A percentile compares a stretch with the other conserved stretches of the same genome.
phyloP scores from a whole-genome alignment of 1,140 invertebrate genomes.

The Branchinecta lindahli region DNA sequence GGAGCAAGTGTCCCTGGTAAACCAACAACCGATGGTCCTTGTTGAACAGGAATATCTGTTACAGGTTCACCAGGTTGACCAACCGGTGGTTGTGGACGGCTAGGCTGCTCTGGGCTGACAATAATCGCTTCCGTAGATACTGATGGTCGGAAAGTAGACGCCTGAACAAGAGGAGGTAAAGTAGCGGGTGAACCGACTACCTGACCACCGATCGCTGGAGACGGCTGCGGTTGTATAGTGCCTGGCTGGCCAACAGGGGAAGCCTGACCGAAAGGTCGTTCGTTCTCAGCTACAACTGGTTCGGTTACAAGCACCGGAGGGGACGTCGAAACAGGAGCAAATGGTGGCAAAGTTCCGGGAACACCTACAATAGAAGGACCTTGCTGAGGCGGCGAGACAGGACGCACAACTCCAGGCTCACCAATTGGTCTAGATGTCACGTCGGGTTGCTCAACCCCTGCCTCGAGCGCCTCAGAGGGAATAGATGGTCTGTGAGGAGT shows the following conservation, averaged over 20 bases:
- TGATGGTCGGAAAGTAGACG: conserved; percentile 11
- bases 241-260: not conserved
- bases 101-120: not conserved
- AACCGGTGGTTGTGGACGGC: no score
- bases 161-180: conserved; percentile 11
- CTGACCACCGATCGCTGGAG: no score
- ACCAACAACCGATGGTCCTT: no score
- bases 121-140: not conserved
- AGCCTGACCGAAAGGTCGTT: not conserved
- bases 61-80: no score
- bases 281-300: conserved; percentile 6
- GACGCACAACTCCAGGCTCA: not conserved
- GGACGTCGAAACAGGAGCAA: not conserved
- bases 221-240: no score
- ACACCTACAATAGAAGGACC: not conserved
- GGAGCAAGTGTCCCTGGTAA: no score
- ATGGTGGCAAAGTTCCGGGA: not conserved
- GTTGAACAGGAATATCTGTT: no score
- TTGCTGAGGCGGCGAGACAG: conserved; percentile 10
- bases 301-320: not conserved
- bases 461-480: not conserved
- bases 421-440: not conserved
- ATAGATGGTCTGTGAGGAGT: not conserved
- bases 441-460: not conserved
- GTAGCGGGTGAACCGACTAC: not conserved